Base-by-base conservation (phyloP, 2,797 vertebrate genomes). In the Anguilla marmorata region DNA sequence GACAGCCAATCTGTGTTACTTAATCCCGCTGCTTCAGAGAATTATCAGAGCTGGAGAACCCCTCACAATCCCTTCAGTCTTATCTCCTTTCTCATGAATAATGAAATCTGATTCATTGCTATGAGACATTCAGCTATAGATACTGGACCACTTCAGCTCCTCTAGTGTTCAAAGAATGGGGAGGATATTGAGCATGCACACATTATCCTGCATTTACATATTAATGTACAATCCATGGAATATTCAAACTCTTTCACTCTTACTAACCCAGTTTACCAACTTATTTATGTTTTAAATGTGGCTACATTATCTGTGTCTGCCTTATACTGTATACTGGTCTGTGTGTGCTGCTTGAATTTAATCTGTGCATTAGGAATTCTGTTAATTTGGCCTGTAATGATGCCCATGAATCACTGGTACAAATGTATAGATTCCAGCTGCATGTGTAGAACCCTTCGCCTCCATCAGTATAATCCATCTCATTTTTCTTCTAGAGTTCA, bases 1-100 rank as follows among this genome's bases (percentile, higher is more conserved):
- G 52, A 60, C 24, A 85, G 85, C 5, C 6, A 30, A n/a, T 52
- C 72, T 21, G 52, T 80, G 56, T 80, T 80, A 87, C 54, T 54
- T 80, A 82, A 79, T 50, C 45, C 76, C 8, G 7, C 41, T 82
- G 2, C 12, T 48, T 82, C 19, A 48, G 79, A 48, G 41, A 48
- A 50, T 82, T 9, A 82, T 82, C 79, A 24, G 79, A 50, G 27
- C n/a, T 8, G 9, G 45, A 21, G 37, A 80, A 45, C 48, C 76
- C 41, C 37, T 12, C 24, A 4, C 8, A 66, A 27, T 66, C 63
- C 24, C 63, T n/a, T 9, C 63, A 66, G 5, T 27, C 24, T 24
- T 3, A 14, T 9, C 66, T 0, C 72, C 72, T 37, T 74, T 37
- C 27, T 74, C 12, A 74, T 74, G 9, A 74, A 12, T 74, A 30